Base-by-base conservation (phyloP, 2,888 invertebrate genomes). In the Priocnemis perturbator region DNA sequence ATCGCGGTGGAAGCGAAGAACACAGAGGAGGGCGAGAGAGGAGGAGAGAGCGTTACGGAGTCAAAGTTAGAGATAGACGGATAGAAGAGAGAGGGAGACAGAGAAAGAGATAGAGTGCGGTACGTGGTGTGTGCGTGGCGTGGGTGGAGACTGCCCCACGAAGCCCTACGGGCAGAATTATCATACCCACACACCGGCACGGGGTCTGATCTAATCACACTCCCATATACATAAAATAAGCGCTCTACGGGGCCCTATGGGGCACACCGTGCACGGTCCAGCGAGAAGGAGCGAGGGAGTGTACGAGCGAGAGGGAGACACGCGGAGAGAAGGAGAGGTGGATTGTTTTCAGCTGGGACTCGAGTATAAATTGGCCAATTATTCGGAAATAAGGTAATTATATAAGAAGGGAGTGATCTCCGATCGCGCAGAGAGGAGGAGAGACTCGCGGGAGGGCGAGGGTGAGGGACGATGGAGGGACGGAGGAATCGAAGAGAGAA, bases 211-310 rank as follows among this genome's bases (percentile, higher is more conserved):
- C 88, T 89, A 88, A 89, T 89, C 89, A 89, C 89, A 87, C 88
- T 87, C 86, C 84, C 88, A 88, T 88, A 89, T 87, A 88, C 87
- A 88, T 88, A 88, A 89, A 89, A 89, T 89, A 89, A 89, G 83
- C 82, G 85, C 85, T 86, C 87, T 85, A 85, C 86, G 85, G 85
- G 87, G 86, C 85, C 87, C 86, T 84, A 86, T 85, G 84, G 86
- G 87, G 84, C 83, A 83, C 84, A 81, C 81, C 78, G 83, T 80
- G 79, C 76, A 71, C 76, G 80, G 79, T 78, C 76, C 78, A 74
- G 74, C 65, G 73, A 77, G 72, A 74, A 62, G 67, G 75, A 71
- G 66, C 74, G 77, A 73, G 73, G 72, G 70, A 63, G 76, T 71
- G 76, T 56, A 26, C 14, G 23, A 23, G 44, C 44, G 17, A 61